A percentile compares a stretch with the other conserved stretches of the same genome.
Conservation (phyloP, 2,888 invertebrate genomes). For the Thyatira batis region DNA sequence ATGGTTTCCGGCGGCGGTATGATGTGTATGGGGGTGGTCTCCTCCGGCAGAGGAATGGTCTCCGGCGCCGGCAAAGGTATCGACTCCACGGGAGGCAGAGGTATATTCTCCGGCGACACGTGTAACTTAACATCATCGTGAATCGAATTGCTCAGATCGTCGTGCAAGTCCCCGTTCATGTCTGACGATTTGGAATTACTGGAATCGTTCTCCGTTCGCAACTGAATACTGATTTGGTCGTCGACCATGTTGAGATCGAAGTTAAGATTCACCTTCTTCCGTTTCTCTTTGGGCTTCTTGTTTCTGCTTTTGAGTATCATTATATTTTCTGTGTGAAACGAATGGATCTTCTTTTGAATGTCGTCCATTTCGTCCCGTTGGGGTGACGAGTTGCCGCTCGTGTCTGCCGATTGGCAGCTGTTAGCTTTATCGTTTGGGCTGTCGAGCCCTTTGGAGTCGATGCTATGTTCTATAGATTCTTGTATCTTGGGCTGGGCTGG, state of each 20-base stretch:
- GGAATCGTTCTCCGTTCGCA: slow-evolving; percentile 64
- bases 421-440: slow-evolving; percentile 66
- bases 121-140: slow-evolving; percentile 54
- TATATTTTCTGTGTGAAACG: slow-evolving; percentile 85
- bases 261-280: slow-evolving; percentile 80
- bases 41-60: slow-evolving; percentile 67
- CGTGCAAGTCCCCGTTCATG: slow-evolving; percentile 66
- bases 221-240: slow-evolving; percentile 76
- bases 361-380: slow-evolving; percentile 83
- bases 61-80: slow-evolving; percentile 72
- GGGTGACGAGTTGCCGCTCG: slow-evolving; percentile 77
- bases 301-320: slow-evolving; percentile 83
- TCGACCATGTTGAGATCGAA: slow-evolving; percentile 80
- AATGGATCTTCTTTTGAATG: slow-evolving; percentile 84
- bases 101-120: slow-evolving; percentile 71
- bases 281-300: slow-evolving; percentile 80
- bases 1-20: slow-evolving; percentile 65
- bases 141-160: slow-evolving; percentile 49
- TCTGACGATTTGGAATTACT: slow-evolving; percentile 44
- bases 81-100: slow-evolving; percentile 68
- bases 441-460: slow-evolving; percentile 56
- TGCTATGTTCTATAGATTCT: slow-evolving; percentile 52
- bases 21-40: slow-evolving; percentile 55
- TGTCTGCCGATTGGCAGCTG: slow-evolving; percentile 72
- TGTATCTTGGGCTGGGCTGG: slow-evolving; percentile 61